Evolutionary conservation across 2,797 vertebrate species (phyloP), one percentile per base, ranked within the genome.

Genomic region (Anguilla marmorata): DNA sequence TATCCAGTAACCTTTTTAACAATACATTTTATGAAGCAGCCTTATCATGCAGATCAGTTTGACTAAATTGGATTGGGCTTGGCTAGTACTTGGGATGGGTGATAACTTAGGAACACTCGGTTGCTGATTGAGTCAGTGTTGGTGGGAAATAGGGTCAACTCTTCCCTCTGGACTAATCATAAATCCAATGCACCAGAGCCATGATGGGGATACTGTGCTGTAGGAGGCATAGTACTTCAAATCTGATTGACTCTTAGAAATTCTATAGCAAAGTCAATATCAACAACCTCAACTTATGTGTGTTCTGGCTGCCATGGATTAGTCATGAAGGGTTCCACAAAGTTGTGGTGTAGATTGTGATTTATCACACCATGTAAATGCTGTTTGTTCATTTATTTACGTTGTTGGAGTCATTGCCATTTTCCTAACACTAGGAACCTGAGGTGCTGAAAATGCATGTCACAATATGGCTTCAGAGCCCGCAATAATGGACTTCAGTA

Each of bases 1-100:
- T 27, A 27, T 69, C 63, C 63, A 69, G 63, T 69, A 69, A 69
- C 63, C 63, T 69, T 69, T 58, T 69, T n/a, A 69, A 69, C 24
- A 27, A 69, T 27, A 5, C 63, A 27, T 69, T 27, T 69, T 69
- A 69, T 3, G 24, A 69, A 27, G 63, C 12, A 16, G 27, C 14
- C 12, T 76, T 37, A 11, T 11, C 14, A 3, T 76, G 27, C 72
- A 76, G 12, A 76, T 12, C 9, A 16, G 11, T 37, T 12, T 33
- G 33, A 16, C 72, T 76, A 37, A 76, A 37, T 72, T 27, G 60
- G 60, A 19, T n/a, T 63, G 60, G 60, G 60, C 16, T 63, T 63
- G 21, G 60, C 24, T 3, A 63, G 24, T 63, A n/a, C 60, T 63
- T 63, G 24, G 24, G 60, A 24, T 63, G 60, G 60, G 60, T 21